These are phyloP conservation scores for Adineta ricciae DNA, from an alignment of 2,888 invertebrate genomes.

Conservation along the genomic window DNA sequence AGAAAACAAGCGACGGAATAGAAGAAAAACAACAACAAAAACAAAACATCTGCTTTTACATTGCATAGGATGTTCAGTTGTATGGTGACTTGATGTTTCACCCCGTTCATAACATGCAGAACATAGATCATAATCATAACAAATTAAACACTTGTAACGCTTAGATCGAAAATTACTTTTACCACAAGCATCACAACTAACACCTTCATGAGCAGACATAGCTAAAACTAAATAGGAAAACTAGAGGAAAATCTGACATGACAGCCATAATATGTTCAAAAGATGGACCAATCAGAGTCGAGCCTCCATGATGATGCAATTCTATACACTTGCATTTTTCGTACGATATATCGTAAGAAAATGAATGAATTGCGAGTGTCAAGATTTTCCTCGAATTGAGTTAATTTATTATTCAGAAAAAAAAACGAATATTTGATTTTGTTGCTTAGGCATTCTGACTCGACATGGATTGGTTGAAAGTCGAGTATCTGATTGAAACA, in stretches of 20 bases:
- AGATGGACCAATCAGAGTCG: background rate
- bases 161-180: constrained; percentile 92
- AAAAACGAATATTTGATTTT: background rate
- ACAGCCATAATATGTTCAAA: background rate
- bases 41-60: constrained; percentile 58
- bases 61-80: constrained; percentile 94
- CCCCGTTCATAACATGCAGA: constrained; percentile 74
- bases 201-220: constrained; percentile 59
- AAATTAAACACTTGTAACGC: constrained; percentile 95
- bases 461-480: background rate
- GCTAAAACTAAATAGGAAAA: background rate
- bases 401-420: background rate
- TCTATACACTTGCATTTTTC: background rate
- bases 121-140: constrained; percentile 97
- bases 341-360: background rate
- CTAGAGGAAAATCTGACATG: background rate
- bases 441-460: background rate
- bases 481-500: background rate
- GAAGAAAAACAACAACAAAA: too few species aligned
- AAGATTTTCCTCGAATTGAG: background rate
- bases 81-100: constrained; percentile 59
- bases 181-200: constrained; percentile 97
- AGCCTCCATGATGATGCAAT: background rate
- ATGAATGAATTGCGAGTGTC: background rate
- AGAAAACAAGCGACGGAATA: background rate